Evolutionary conservation across 2,888 invertebrate species (phyloP).

Genomic region (Caenorhabditis sp.): DNA sequence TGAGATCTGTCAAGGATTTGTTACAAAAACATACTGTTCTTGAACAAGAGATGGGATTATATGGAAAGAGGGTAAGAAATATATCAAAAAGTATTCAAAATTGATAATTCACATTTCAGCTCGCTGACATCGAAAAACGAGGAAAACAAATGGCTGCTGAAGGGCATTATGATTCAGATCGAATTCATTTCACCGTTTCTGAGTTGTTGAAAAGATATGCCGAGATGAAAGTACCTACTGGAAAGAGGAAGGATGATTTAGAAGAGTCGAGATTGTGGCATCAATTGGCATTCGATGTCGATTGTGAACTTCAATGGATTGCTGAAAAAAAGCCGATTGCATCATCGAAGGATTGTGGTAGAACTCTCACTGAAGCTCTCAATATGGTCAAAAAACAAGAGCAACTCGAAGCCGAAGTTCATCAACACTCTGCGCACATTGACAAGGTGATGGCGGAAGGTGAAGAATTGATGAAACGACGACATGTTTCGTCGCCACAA

Average conservation of each 20-base stretch:
- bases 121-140: conserved; percentile 41
- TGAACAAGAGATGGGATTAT: conserved; percentile 85
- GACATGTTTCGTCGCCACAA: conserved; percentile 83
- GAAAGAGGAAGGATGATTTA: conserved; percentile 80
- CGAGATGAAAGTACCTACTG: conserved; percentile 79
- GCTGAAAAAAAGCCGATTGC: conserved; percentile 84
- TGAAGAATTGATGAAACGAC: conserved; percentile 79
- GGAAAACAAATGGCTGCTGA: conserved; percentile 88
- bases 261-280: conserved; percentile 89
- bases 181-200: conserved; percentile 75
- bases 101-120: too few relatives aligned
- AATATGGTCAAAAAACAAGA: conserved; percentile 89
- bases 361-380: conserved; percentile 89
- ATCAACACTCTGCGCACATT: conserved; percentile 85
- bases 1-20: conserved; percentile 88
- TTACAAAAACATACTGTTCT: conserved; percentile 77
- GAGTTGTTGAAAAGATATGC: conserved; percentile 39
- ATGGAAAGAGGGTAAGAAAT: conserved; percentile 78
- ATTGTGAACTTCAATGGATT: conserved; percentile 93
- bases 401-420: conserved; percentile 86
- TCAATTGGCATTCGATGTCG: conserved; percentile 90
- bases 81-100: not conserved
- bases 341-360: conserved; percentile 79
- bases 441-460: conserved; percentile 85
- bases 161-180: conserved; percentile 91